Conservation (phyloP, 1,140 invertebrate species). For the Drosophila seguyi region DNA sequence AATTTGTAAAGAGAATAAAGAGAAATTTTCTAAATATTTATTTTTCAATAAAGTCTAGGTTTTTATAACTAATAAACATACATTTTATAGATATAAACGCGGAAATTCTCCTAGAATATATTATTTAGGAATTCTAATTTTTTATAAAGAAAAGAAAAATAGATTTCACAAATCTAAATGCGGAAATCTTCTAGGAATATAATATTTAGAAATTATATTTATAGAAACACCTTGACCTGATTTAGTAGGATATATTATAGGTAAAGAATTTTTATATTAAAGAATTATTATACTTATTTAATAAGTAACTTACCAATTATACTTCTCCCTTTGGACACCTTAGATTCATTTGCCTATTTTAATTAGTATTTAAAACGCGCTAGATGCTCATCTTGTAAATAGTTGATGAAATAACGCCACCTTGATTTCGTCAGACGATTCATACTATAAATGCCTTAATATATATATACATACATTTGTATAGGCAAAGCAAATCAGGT, state of each 20-base stretch:
- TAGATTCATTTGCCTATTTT: conserved; percentile 7
- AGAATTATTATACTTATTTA: no score
- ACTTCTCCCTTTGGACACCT: not conserved
- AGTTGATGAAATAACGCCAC: conserved; percentile 47
- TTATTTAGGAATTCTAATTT: not conserved
- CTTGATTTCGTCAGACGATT: conserved; percentile 48
- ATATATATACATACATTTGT: not conserved
- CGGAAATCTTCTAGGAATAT: not conserved
- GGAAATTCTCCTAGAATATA: not conserved
- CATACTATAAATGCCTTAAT: conserved; percentile 4
- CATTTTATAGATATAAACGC: no score
- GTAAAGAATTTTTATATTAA: no score
- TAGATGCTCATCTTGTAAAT: conserved; percentile 24
- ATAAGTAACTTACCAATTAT: conserved; percentile 11
- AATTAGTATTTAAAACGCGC: conserved; percentile 7
- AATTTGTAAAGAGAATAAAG: no score
- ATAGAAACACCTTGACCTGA: not conserved
- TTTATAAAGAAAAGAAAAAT: not conserved
- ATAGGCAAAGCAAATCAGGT: conserved; percentile 19
- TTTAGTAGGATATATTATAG: not conserved
- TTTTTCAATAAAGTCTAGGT: no score
- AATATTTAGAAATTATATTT: not conserved
- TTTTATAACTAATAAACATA: no score
- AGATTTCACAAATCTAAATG: not conserved
- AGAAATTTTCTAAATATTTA: no score